A percentile compares a stretch with the other conserved stretches of the same genome.
These are phyloP conservation scores for Pygathrix nemaeus DNA, from an alignment of 2,113 vertebrate species.

Conservation along the genomic window DNA sequence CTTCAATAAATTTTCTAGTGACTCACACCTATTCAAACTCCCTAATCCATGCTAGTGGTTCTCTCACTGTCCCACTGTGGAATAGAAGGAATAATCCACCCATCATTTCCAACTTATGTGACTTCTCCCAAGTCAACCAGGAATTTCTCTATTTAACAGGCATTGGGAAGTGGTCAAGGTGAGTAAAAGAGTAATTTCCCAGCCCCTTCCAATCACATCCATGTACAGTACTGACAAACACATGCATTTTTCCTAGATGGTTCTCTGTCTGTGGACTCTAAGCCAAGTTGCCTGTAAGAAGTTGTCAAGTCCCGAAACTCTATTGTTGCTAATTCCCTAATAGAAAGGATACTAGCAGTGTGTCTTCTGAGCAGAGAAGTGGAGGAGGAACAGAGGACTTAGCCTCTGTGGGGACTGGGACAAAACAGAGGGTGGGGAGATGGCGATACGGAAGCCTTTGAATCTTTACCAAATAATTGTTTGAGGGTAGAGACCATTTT, in stretches of 20 bases:
- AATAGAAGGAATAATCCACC: background rate
- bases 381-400: accelerated
- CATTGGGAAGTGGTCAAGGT: background rate
- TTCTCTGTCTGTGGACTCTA: no score
- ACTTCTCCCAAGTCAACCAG: background rate
- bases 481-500: background rate
- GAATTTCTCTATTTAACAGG: background rate
- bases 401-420: accelerated
- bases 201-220: accelerated
- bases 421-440: accelerated
- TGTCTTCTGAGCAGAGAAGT: accelerated
- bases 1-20: background rate
- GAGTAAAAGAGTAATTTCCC: background rate
- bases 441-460: accelerated
- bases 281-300: background rate
- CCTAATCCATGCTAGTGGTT: no score
- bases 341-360: background rate
- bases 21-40: background rate
- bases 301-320: no score
- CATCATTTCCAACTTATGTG: accelerated
- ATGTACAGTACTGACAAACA: accelerated
- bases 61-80: background rate
- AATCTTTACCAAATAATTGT: accelerated
- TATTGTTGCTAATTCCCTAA: no score
- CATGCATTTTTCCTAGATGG: accelerated